Conservation (phyloP, 2,113 vertebrate species). For the Microcebus murinus region DNA sequence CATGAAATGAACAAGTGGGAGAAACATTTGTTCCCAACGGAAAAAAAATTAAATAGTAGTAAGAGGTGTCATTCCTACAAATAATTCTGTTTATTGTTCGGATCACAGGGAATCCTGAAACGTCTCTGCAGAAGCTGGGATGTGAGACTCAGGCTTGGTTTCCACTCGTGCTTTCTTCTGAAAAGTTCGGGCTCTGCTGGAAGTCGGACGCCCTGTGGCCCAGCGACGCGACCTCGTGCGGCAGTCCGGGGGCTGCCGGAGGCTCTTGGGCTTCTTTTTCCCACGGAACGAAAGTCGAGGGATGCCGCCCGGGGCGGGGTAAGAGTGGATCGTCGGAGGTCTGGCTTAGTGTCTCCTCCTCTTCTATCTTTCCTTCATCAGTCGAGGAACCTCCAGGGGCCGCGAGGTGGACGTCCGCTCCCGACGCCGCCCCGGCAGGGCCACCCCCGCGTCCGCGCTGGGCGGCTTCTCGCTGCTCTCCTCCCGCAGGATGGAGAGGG, state of each 20-base stretch:
- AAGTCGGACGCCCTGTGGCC: constrained; percentile 86
- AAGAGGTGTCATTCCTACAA: constrained; percentile 65
- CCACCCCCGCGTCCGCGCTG: not conserved
- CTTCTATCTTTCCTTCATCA: constrained; percentile 80
- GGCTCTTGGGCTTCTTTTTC: constrained; percentile 85
- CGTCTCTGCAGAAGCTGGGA: constrained; percentile 58
- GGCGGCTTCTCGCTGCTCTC: constrained; percentile 48
- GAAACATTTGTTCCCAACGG: constrained; percentile 60
- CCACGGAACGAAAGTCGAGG: constrained; percentile 91
- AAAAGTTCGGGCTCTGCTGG: constrained; percentile 83
- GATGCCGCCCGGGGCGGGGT: constrained; percentile 75
- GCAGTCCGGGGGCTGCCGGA: constrained; percentile 85
- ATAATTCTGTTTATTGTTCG: constrained; percentile 63
- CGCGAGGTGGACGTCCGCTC: not conserved
- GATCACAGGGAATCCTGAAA: constrained; percentile 63
- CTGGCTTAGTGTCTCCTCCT: constrained; percentile 85
- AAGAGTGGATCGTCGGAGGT: constrained; percentile 77
- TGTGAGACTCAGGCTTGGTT: constrained; percentile 72
- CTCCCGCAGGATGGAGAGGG: constrained; percentile 74
- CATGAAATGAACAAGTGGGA: constrained; percentile 20
- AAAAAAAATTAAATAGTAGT: not conserved
- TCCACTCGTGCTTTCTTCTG: constrained; percentile 80
- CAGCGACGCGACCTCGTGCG: constrained; percentile 91
- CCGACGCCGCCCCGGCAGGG: not conserved
- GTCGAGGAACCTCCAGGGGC: constrained; percentile 39